Base-by-base conservation (phyloP, 1,140 invertebrate species). In the Drosophila funebris region DNA sequence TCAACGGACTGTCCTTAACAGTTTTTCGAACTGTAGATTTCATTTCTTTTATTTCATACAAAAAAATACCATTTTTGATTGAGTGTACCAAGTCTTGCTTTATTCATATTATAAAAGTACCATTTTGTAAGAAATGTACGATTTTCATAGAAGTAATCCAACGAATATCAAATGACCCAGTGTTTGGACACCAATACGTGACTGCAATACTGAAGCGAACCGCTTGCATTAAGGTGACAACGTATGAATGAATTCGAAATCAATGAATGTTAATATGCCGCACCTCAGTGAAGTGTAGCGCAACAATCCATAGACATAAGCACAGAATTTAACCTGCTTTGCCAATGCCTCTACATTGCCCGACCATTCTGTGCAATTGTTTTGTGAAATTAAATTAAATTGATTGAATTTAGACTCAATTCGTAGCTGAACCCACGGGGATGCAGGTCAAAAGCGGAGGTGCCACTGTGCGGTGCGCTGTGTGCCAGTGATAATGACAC, bases 401-500 rank as follows among this genome's bases (percentile, higher is more conserved):
- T 50, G 46, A 50, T 50, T 50, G 46, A 50, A 50, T 50, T 50
- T 50, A 50, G 27, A 31, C 46, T 11, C 24, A 50, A 50, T 50
- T 50, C 27, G 46, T 50, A 31, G 27, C 24, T 50, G 46, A 50
- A 50, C 24, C 44, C 24, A 18, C 22, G 44, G 46, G 46, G 46
- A 3, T 27, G 27, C 13, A 50, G 46, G 46, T 50, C 46, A 50
- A 31, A 4, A 31, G 46, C 46, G 14, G 46, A 27, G 44, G 44
- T 46, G 20, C 44, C 22, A 46, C 44, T n/a, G 44, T 27, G 8
- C 31, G 9, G 31, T 33, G 31, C 11, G 3, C 22, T 44, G 41
- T 46, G 18, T 57, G 20, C 24, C 56, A 43, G 41, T 60, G 56
- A 60, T 60, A 60, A 60, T 60, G 56, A 60, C 56, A 60, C 56